Evolutionary conservation across 2,888 invertebrate species (phyloP).

Genomic region (Drosophila meridionalis): DNA sequence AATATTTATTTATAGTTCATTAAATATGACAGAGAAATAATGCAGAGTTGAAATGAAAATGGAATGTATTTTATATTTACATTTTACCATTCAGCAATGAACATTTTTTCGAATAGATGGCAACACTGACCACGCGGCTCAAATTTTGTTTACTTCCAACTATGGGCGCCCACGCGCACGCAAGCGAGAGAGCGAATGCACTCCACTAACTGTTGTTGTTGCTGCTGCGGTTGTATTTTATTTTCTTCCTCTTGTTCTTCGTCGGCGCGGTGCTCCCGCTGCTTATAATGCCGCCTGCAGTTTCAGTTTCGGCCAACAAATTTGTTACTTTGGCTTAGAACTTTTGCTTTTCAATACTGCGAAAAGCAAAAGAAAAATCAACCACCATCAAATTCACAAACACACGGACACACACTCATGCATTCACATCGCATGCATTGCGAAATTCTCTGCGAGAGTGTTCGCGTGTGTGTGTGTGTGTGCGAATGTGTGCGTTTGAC

Average conservation of each 20-base stretch:
- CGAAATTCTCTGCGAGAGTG: conserved; percentile 31
- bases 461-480: not conserved
- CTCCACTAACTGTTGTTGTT: conserved; percentile 32
- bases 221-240: conserved; percentile 4
- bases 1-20: not conserved
- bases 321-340: conserved; percentile 60
- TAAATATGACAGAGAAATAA: not conserved
- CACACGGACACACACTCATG: conserved; percentile 20
- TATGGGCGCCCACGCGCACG: conserved; percentile 32
- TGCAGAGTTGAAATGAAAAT: not conserved
- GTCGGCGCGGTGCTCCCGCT: conserved; percentile 16
- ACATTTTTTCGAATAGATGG: conserved; percentile 10
- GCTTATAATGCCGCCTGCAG: conserved; percentile 45
- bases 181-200: conserved; percentile 24
- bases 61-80: not conserved
- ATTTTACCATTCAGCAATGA: not conserved
- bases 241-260: conserved; percentile 6
- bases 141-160: conserved; percentile 64
- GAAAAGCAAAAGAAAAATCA: conserved; percentile 48
- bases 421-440: conserved; percentile 43
- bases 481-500: conserved; percentile 15
- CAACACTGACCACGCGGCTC: conserved; percentile 38
- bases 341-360: conserved; percentile 69
- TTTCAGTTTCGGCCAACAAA: conserved; percentile 53
- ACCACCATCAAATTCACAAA: conserved; percentile 57